Base-by-base conservation (phyloP, 2,888 invertebrate genomes). In the Cryptophagus acutangulus region DNA sequence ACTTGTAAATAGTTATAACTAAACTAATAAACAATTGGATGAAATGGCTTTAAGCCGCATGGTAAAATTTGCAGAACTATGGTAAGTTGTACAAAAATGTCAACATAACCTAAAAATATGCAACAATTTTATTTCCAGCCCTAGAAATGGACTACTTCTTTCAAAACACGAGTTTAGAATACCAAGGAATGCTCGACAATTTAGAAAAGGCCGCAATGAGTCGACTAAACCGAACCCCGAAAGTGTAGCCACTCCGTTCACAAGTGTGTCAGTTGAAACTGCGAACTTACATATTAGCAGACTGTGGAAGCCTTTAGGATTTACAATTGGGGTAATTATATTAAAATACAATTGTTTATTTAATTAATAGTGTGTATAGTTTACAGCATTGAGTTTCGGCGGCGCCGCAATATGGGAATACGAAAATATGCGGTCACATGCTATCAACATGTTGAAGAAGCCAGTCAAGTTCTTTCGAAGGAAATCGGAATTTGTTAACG, bases 391-490 rank as follows among this genome's bases (percentile, higher is more conserved):
- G 12, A 82, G 84, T 61, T 76, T 90, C 60, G 73, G 78, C 16
- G 84, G 83, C 12, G 86, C 87, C 53, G 78, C 87, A 12, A 82
- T 94, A 49, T 87, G 88, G 86, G 88, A 93, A 67, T 93, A 94
- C 73, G 94, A 94, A 70, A 76, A 60, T 42, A 69, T 71, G 58
- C 68, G 78, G 38, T 53, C 71, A n/a, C 78, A 79, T 65, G 77
- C 78, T n/a, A 58, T 70, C 31, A 65, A 62, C 17, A 69, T 77
- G 62, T 62, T 79, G 31, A 73, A 69, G 56, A 72, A 68, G 59
- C 74, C 78, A 12, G 62, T 73, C 18, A 65, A 66, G 39, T 78
- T 78, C 69, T 65, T 79, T 44, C 77, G 73, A 46, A 59, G 48
- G 38, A 51, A 55, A 16, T 12, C 46, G 15, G 59, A 57, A 10